Base-by-base conservation (phyloP, 92 coral and sea anemone genomes). In the Paramuricea clavata region DNA sequence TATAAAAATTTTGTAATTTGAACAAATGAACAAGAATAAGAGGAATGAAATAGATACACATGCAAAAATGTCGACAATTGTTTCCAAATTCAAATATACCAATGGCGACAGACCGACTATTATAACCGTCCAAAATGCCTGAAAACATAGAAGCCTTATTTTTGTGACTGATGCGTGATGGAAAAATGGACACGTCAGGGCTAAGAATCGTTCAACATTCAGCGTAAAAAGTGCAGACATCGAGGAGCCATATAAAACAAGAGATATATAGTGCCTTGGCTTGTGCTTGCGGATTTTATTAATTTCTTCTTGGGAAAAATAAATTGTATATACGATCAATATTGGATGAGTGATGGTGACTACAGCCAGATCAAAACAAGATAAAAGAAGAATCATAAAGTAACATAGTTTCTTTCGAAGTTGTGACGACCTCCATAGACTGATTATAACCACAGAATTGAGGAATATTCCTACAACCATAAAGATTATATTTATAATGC, bases 381-480 rank as follows among this genome's bases (percentile, higher is more conserved):
- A 54, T 54, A 54, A 54, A 54, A 54, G 6, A 21, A 54, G 62
- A 54, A 54, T 54, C 26, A 54, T 21, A 54, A 54, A 54, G 62
- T 54, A 54, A 23, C 62, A 54, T 21, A 54, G 26, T 54, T 21
- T 54, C 26, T 21, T 21, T 54, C 62, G 62, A 19, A 54, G 62
- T 54, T 54, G 62, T 54, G 62, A 54, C 62, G 62, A 54, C 26
- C 62, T 54, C 62, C 62, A 54, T 19, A 54, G 27, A 54, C 62
- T 54, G 26, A 54, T 54, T 0, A 54, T 54, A 21, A 54, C 62
- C 23, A 54, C 62, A 54, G 22, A 54, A 54, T 54, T 54, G 3
- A 54, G 27, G 17, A 54, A 54, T 54, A 54, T 21, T 54, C 62
- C 62, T 54, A 19, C 62, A 19, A 54, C 19, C 62, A 54, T 54